Evolutionary conservation across 2,797 vertebrate species (phyloP), one percentile per base, ranked within the genome.

Genomic region (Otolemur crassicaudatus): DNA sequence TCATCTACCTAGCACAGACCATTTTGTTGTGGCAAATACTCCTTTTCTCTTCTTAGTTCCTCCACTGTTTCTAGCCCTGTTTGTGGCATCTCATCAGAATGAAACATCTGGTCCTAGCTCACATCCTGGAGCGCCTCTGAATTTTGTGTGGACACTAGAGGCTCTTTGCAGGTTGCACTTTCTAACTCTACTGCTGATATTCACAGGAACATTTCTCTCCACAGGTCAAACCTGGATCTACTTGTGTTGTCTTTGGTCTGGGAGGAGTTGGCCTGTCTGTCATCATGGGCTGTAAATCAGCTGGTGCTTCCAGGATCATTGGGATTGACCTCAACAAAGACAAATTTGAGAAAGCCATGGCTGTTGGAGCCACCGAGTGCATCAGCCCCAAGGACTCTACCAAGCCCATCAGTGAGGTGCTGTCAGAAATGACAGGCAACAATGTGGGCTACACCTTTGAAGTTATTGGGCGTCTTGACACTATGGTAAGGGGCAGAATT

Each of bases 391-490:
- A 99, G 79, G 99, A 99, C 49, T 98, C 98, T 90, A 97, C 97
- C 85, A 99, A 99, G 86, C 99, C 99, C 69, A 98, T 99, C 95
- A 99, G 99, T 0, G 99, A 99, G 60, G 99, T 99, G 72, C 82
- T 99, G 94, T 98, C 98, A 0, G 99, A 99, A 96, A 99, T 99
- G 99, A 99, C 99, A 0, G 99, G 99, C 0, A 97, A 98, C 0
- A 99, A 99, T 0, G 99, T 99, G 65, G 99, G 99, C 97, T 99
- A 99, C 90, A 99, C 99, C 11, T 99, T 99, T 7, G 99, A 99
- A 97, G 99, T 99, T 96, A 98, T 99, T 0, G 99, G 99, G 82
- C 99, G 96, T n/a, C 99, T 98, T 0, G 98, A 99, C 20, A 99
- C 99, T 67, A 99, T 99, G 99, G 99, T 99, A 98, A 91, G 96